Conservation (phyloP, 2,797 vertebrate genomes). For the Pseudochaenichthys georgianus region DNA sequence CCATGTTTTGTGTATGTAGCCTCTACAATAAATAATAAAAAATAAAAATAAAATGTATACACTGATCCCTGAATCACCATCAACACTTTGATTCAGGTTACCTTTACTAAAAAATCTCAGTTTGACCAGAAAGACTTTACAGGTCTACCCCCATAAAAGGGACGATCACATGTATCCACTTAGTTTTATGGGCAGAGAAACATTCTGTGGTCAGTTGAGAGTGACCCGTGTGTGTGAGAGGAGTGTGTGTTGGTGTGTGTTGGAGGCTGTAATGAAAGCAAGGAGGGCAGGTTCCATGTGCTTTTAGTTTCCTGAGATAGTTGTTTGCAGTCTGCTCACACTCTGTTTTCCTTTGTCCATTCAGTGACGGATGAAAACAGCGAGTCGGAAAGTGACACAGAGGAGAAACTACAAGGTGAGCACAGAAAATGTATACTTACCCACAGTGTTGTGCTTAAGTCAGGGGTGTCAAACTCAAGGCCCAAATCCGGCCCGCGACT, state of each 20-base stretch:
- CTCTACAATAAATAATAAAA: too few relatives aligned
- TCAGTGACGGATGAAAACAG: slow-evolving; percentile 97
- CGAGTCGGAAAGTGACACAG: slow-evolving; percentile 96
- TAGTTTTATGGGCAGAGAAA: slow-evolving; percentile 58
- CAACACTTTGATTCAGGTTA: neutral
- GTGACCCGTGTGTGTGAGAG: slow-evolving; percentile 46
- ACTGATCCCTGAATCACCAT: too few relatives aligned
- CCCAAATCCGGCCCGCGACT: too few relatives aligned
- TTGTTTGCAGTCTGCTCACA: slow-evolving; percentile 27
- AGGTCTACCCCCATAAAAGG: neutral
- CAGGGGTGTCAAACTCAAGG: too few relatives aligned
- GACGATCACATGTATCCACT: slow-evolving; percentile 54
- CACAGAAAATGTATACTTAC: slow-evolving; percentile 1
- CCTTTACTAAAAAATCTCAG: slow-evolving; percentile 7
- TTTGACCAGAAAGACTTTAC: slow-evolving; percentile 5
- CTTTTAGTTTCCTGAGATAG: slow-evolving; percentile 38
- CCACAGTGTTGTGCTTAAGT: neutral
- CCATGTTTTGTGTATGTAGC: too few relatives aligned
- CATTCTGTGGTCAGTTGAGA: slow-evolving; percentile 51
- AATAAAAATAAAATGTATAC: too few relatives aligned
- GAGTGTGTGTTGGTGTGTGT: slow-evolving; percentile 28
- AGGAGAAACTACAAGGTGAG: slow-evolving; percentile 96
- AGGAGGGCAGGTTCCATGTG: slow-evolving; percentile 25
- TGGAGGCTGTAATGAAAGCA: slow-evolving; percentile 26
- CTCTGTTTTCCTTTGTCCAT: slow-evolving; percentile 22